Evolutionary conservation across 2,113 vertebrate species (phyloP).

Genomic region (Stigmatopora nigra): DNA sequence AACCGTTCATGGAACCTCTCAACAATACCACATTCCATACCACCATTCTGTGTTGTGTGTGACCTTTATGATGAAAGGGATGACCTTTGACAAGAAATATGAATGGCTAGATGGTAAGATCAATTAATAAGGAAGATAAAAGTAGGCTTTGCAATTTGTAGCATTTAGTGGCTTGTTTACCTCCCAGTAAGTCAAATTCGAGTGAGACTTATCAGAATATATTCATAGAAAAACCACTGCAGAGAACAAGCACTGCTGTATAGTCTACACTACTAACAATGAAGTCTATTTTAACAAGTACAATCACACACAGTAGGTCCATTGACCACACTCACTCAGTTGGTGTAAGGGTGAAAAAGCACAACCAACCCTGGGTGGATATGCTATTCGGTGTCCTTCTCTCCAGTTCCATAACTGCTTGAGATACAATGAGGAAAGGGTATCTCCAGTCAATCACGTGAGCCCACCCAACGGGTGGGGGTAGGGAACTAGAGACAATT

Average conservation of each 20-base stretch:
- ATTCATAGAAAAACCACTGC: conserved; percentile 3
- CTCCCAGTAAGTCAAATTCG: not conserved
- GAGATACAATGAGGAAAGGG: conserved; percentile 42
- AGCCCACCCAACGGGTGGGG: conserved; percentile 27
- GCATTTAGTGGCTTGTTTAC: not conserved
- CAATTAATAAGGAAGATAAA: conserved; percentile 1
- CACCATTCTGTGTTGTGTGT: conserved; percentile 1
- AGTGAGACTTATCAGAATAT: conserved; percentile 1
- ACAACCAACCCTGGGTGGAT: conserved; percentile 14
- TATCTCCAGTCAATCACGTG: conserved; percentile 53
- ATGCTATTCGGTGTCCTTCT: conserved; percentile 44
- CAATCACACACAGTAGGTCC: not conserved
- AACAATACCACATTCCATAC: not conserved
- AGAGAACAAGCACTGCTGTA: not conserved
- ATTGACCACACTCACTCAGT: conserved; percentile 6
- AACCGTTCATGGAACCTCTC: not conserved
- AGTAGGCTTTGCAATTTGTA: conserved; percentile 11
- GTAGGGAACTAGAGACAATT: conserved; percentile 10
- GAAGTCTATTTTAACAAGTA: conserved; percentile 1
- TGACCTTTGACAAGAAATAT: conserved; percentile 32
- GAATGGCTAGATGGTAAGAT: not conserved
- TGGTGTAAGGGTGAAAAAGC: conserved; percentile 3
- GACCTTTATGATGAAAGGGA: conserved; percentile 21
- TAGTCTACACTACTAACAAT: conserved; percentile 1
- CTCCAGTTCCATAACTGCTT: conserved; percentile 41